Base-by-base conservation (phyloP, 2,888 invertebrate species). In the Portevinia maculata region DNA sequence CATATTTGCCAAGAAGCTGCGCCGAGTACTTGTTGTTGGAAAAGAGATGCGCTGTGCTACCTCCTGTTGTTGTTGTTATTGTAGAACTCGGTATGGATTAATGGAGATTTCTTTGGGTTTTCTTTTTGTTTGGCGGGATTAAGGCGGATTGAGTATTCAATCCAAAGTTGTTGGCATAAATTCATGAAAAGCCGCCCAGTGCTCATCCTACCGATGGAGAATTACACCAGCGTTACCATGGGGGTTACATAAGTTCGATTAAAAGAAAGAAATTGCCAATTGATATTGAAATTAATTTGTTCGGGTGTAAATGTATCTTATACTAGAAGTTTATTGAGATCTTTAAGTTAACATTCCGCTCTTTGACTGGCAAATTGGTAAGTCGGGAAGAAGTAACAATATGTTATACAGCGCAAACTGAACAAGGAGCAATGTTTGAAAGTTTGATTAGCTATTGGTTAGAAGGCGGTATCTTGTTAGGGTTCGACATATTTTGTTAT, bases 121-220 rank as follows among this genome's bases (percentile, higher is more conserved):
- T 65, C n/a, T 62, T 60, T 32, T 44, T 70, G 37, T 41, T 39
- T 59, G 9, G n/a, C 9, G 6, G 46, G 44, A 59, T 30, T 32
- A 44, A 52, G 32, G 52, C 39, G 71, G 48, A 78, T 83, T 83
- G 78, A 83, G 78, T 46, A 71, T 83, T 83, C 78, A 83, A 83
- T 83, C 70, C 60, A 67, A 78, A 71, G 65, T 67, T 83, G 76
- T 83, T 71, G 71, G 71, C 78, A 78, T 71, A 78, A 83, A 83
- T 78, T 60, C 83, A 83, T 50, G 48, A 60, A 78, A 83, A 34
- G 55, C 70, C 81, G 81, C 83, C 83, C 83, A 76, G 71, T 60
- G 60, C 48, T 78, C 71, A 60, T 60, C 83, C 76, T 78, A 46
- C 76, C 50, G 52, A 39, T 65, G 48, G 17, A 37, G 41, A 17